A percentile compares a stretch with the other conserved stretches of the same genome.
phyloP scores from a whole-genome alignment of 2,113 vertebrate genomes.

The Deroptyus accipitrinus region DNA sequence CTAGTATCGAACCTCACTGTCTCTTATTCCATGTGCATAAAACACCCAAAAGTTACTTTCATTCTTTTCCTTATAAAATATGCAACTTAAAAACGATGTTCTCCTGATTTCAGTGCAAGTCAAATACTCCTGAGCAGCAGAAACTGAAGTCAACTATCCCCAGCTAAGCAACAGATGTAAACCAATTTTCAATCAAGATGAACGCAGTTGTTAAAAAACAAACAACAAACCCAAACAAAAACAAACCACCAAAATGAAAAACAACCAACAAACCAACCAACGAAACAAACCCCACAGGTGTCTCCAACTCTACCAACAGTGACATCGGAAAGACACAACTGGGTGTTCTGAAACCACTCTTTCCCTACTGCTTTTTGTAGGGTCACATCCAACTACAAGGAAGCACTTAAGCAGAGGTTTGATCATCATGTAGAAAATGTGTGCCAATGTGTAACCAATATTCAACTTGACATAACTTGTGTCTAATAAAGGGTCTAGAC shows the following conservation, averaged over 20 bases:
- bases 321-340: neutral
- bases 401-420: neutral
- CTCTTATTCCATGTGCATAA: neutral
- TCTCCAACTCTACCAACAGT: neutral
- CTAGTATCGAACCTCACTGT: neutral
- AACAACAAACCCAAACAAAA: too few species aligned
- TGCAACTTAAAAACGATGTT: neutral
- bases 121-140: neutral
- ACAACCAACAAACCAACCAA: neutral
- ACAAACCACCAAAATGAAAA: neutral
- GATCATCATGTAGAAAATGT: accelerated
- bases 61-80: neutral
- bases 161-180: neutral
- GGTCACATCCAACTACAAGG: accelerated
- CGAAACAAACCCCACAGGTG: neutral
- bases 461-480: too few species aligned
- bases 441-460: neutral
- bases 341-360: neutral
- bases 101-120: neutral
- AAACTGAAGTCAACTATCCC: neutral
- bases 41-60: neutral
- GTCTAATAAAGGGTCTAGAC: neutral
- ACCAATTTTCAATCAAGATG: neutral
- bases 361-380: neutral
- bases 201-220: neutral